Base-by-base conservation (phyloP, 2,888 invertebrate species). In the Macrophya alboannulata region DNA sequence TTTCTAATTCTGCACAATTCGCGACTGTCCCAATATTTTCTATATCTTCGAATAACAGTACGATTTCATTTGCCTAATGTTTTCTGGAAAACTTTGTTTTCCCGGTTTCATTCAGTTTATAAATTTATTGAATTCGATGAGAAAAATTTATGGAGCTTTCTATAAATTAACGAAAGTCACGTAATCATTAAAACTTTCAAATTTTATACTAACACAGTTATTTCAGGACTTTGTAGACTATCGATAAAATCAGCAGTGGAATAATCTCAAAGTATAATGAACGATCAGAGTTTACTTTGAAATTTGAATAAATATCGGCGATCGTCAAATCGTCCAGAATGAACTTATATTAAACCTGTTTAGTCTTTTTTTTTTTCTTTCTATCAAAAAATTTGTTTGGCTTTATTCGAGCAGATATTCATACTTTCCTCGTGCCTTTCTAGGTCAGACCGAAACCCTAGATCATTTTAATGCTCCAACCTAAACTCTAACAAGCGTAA, bases 371-470 rank as follows among this genome's bases (percentile, higher is more conserved):
- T 74, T 74, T 74, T 45, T 43, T 21, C 4, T 17, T 43, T 71
- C 9, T 68, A 12, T 10, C 15, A 12, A 12, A 43, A 48, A 48
- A 8, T 48, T 37, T 4, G n/a, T 72, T 15, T 45, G 43, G 25
- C 55, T 55, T 40, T 51, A 17, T 48, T 37, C 5, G 25, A 9
- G 25, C n/a, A 37, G n/a, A 55, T 68, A 55, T 68, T n/a, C n/a
- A 31, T 68, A 51, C 55, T 77, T 48, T 77, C 10, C 17, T 55
- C 37, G 9, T 43, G 9, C 17, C 6, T 77, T 77, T 55, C 15
- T 40, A 31, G 76, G 76, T 77, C 76, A 77, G 48, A 77, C 76
- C 31, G 48, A 31, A 51, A 51, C 8, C 76, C 15, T 31, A 48
- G 37, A 62, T 62, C 17, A 59, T 8, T 43, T 43, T 21, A 37